A percentile compares a stretch with the other conserved stretches of the same genome.
phyloP scores from a whole-genome alignment of 2,888 invertebrate species.

The Elaeidobius kamerunicus region DNA sequence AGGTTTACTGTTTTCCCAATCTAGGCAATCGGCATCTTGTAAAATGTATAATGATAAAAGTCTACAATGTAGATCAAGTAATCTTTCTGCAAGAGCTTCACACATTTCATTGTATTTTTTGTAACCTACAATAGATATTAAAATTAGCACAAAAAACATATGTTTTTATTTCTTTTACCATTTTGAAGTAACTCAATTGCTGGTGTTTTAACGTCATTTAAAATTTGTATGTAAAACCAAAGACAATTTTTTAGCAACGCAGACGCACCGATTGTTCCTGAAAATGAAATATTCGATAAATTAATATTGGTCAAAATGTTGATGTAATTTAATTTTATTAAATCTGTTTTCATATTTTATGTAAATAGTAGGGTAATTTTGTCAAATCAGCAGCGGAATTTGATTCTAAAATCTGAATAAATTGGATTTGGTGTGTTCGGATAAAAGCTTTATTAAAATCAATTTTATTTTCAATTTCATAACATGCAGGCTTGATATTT shows the following conservation, averaged over 20 bases:
- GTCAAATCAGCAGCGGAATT: too few relatives aligned
- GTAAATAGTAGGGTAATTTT: too few relatives aligned
- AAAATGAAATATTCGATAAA: too few relatives aligned
- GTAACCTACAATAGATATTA: conserved; percentile 50
- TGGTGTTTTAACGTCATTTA: conserved; percentile 39
- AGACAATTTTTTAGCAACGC: conserved; percentile 75
- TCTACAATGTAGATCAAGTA: conserved; percentile 76
- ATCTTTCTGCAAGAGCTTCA: conserved; percentile 78
- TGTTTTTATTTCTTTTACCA: conserved; percentile 7
- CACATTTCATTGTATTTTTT: conserved; percentile 80
- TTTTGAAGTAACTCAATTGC: conserved; percentile 44
- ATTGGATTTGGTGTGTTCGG: too few relatives aligned
- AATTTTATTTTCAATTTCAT: too few relatives aligned
- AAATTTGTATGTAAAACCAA: conserved; percentile 70
- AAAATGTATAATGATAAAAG: conserved; percentile 75
- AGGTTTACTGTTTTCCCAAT: conserved; percentile 64
- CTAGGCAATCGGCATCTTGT: conserved; percentile 76
- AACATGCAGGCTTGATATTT: too few relatives aligned
- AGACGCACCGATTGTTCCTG: conserved; percentile 72
- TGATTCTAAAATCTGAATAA: too few relatives aligned
- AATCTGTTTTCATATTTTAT: too few relatives aligned
- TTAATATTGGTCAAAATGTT: too few relatives aligned
- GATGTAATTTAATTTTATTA: too few relatives aligned
- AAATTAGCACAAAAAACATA: background rate
- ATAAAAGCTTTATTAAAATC: too few relatives aligned